Percentiles rank a stretch among this genome's conserved stretches.
phyloP scores from a whole-genome alignment of 1,140 invertebrate genomes.

The Lysiphlebus fabarum region DNA sequence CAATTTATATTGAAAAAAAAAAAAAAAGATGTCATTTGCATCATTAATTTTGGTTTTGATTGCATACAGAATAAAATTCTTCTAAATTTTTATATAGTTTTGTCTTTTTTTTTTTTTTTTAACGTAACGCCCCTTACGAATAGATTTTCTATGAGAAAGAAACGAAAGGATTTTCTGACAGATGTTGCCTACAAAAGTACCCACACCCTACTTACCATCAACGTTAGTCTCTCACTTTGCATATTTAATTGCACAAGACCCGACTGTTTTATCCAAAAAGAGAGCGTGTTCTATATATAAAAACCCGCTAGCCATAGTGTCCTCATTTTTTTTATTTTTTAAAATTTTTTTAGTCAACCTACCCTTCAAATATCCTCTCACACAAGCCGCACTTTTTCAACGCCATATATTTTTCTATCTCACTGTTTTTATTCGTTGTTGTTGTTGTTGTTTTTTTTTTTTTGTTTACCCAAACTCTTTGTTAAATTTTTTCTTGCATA shows the following conservation, averaged over 20 bases:
- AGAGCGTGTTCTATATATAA: not conserved
- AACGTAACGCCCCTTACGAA: too few relatives aligned
- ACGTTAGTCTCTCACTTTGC: slow-evolving; percentile 16
- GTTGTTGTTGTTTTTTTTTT: not conserved
- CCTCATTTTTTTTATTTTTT: not conserved
- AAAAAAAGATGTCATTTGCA: slow-evolving; percentile 13
- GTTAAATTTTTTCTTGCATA: not conserved
- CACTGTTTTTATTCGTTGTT: not conserved
- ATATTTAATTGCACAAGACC: slow-evolving; percentile 26
- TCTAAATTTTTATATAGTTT: too few relatives aligned
- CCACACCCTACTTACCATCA: not conserved
- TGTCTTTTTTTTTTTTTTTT: too few relatives aligned
- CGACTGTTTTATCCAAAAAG: slow-evolving; percentile 19
- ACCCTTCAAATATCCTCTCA: not conserved
- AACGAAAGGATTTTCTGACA: slow-evolving; percentile 23
- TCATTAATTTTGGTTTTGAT: slow-evolving; percentile 13
- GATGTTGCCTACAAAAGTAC: slow-evolving; percentile 15
- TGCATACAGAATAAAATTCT: not conserved
- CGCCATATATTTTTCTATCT: not conserved
- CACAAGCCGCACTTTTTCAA: slow-evolving; percentile 12
- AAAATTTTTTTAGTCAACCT: too few relatives aligned
- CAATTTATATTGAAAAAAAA: too few relatives aligned
- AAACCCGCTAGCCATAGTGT: slow-evolving; percentile 10
- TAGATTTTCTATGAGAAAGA: not conserved
- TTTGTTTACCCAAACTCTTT: not conserved